phyloP scores from a whole-genome alignment of 1,140 invertebrate genomes.

The Rhagoletis zephyria region DNA sequence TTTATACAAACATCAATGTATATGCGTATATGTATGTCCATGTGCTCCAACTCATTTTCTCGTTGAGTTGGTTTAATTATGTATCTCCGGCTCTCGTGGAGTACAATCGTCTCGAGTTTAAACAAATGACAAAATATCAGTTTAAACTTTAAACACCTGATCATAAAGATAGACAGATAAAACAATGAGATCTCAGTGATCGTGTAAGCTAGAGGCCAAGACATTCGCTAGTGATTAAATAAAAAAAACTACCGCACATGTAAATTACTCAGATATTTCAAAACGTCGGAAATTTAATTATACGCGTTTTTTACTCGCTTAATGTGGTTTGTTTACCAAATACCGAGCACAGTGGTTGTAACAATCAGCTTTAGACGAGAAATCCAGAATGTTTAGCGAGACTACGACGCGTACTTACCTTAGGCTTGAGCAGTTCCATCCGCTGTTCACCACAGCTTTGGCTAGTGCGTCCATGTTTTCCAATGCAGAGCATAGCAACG shows the following conservation, averaged over 20 bases:
- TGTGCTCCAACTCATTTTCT: background rate
- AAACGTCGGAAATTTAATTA: background rate
- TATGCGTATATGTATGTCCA: too few relatives aligned
- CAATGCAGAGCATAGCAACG: background rate
- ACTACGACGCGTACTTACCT: background rate
- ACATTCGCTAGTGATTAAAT: background rate
- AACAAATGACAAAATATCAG: slow-evolving; percentile 27
- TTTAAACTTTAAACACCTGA: slow-evolving; percentile 45
- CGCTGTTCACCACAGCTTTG: background rate
- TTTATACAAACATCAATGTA: too few relatives aligned
- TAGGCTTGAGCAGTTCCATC: background rate
- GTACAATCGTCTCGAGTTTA: background rate
- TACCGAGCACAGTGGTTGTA: background rate
- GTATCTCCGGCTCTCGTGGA: background rate
- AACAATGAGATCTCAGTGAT: slow-evolving; percentile 43
- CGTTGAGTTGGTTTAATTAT: background rate
- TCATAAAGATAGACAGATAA: slow-evolving; percentile 39
- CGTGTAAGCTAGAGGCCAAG: slow-evolving; percentile 15
- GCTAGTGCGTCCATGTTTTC: background rate
- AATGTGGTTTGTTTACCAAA: background rate
- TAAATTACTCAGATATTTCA: background rate
- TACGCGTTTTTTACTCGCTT: background rate
- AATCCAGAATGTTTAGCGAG: background rate
- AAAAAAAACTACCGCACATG: background rate
- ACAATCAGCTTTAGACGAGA: background rate